These are phyloP conservation scores for Polymixis flavicincta DNA, from an alignment of 2,888 invertebrate genomes.

Conservation along the genomic window DNA sequence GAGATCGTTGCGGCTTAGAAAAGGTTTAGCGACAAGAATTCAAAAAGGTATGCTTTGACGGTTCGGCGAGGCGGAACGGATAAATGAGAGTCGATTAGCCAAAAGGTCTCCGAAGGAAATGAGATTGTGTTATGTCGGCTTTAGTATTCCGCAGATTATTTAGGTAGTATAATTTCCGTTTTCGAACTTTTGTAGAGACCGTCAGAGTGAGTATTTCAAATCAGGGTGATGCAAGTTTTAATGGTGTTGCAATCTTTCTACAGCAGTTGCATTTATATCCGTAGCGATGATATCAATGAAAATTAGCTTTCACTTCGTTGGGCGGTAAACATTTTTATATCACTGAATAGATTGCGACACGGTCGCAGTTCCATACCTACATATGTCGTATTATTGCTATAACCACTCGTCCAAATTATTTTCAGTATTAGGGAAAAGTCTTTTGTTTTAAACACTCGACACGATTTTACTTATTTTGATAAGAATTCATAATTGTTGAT, in stretches of 20 bases:
- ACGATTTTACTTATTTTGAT: too few species aligned
- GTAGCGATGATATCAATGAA: slow-evolving; percentile 1
- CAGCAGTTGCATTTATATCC: slow-evolving; percentile 3
- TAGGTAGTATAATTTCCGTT: slow-evolving; percentile 4
- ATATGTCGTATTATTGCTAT: too few species aligned
- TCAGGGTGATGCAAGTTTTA: neutral
- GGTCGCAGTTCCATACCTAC: too few species aligned
- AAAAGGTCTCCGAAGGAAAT: slow-evolving; percentile 51
- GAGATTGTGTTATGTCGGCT: slow-evolving; percentile 38
- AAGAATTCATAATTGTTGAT: too few species aligned
- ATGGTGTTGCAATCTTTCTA: neutral
- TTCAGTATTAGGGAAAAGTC: too few species aligned
- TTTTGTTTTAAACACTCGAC: too few species aligned
- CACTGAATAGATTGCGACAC: too few species aligned
- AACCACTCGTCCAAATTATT: too few species aligned
- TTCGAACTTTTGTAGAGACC: neutral
- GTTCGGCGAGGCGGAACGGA: slow-evolving; percentile 50
- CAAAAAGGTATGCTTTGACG: slow-evolving; percentile 59
- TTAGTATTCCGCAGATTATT: slow-evolving; percentile 31
- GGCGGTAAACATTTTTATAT: too few species aligned
- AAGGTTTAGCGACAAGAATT: slow-evolving; percentile 53
- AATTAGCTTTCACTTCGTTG: too few species aligned
- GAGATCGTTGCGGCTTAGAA: slow-evolving; percentile 51
- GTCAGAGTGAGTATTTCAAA: neutral
- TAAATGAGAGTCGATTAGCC: slow-evolving; percentile 57